Conservation (phyloP, 2,113 vertebrate species). For the Macrotis lagotis region DNA sequence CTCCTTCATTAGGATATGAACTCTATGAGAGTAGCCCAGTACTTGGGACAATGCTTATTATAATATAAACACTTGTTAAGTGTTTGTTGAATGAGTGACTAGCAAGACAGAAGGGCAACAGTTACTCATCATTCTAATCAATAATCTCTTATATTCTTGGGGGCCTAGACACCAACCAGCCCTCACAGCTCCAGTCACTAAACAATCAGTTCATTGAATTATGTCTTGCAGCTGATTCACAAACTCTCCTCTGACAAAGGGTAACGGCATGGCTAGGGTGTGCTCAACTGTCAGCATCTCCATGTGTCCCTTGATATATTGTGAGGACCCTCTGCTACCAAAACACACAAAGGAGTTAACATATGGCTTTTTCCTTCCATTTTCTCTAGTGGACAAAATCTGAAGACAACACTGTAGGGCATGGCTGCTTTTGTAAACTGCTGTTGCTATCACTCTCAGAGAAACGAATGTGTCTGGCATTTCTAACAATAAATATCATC, state of each 20-base stretch:
- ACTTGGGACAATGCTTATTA: background rate
- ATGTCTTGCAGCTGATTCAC: background rate
- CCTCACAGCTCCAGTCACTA: background rate
- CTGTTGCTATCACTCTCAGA: background rate
- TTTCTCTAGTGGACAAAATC: background rate
- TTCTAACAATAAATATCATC: background rate
- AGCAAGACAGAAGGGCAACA: background rate
- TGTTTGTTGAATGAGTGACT: background rate
- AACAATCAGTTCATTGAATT: background rate
- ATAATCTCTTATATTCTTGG: background rate
- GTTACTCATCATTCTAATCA: background rate
- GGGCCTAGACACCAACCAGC: background rate
- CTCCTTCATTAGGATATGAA: background rate
- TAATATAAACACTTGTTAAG: background rate
- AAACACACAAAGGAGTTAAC: background rate
- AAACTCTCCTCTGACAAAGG: background rate
- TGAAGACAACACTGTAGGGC: background rate
- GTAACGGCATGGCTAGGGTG: conserved; percentile 18
- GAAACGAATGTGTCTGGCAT: background rate
- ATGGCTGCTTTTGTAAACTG: background rate
- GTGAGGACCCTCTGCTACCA: background rate
- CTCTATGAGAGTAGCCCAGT: background rate
- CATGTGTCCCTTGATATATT: too few species aligned
- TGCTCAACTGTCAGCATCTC: background rate
- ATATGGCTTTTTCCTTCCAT: background rate